Evolutionary conservation across 2,797 vertebrate genomes (phyloP), one percentile per base, ranked within the genome.

Genomic region (Chelon labrosus): DNA sequence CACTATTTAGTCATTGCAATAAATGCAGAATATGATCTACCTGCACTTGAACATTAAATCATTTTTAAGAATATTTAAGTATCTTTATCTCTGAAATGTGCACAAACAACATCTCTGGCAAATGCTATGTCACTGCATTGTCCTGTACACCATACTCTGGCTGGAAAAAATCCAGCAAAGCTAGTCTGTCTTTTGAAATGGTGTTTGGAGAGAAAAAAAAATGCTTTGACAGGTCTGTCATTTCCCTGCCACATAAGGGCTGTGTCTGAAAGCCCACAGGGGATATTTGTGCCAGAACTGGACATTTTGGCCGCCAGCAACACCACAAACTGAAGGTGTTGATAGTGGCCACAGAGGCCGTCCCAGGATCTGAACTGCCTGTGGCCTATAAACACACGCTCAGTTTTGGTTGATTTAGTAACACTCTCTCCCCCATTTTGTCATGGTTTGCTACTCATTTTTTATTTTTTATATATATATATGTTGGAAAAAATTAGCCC

Each of bases 191-290:
- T 75, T 82, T 77, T 66, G 16, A 82, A 80, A 60, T 35, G 53
- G 56, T 80, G 70, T 73, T 72, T 80, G 74, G 64, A 61, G 60
- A n/a, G 4, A 2, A 74, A 20, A 8, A 38, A 47, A 68, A 75
- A 38, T 20, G 44, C 46, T 76, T 50, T 76, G 59, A 77, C 74
- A 70, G 38, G 66, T 25, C 71, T 80, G 80, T 89, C 70, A 88
- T 90, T 91, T 77, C 64, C 27, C 70, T 79, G 68, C 84, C 86
- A 82, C 82, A 85, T 75, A 52, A 69, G 65, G 66, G 71, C 56
- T 6, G 38, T 80, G 80, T 53, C 53, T 72, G 62, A 84, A 90
- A 83, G 65, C 83, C 41, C 75, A 85, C n/a, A 63, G 42, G 10
- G 56, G 31, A 73, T 66, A 25, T 75, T 65, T 88, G 59, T 65